A percentile compares a stretch with the other conserved stretches of the same genome.
Evolutionary conservation across 2,888 invertebrate species (phyloP).

Genomic region (Pterostichus madidus): DNA sequence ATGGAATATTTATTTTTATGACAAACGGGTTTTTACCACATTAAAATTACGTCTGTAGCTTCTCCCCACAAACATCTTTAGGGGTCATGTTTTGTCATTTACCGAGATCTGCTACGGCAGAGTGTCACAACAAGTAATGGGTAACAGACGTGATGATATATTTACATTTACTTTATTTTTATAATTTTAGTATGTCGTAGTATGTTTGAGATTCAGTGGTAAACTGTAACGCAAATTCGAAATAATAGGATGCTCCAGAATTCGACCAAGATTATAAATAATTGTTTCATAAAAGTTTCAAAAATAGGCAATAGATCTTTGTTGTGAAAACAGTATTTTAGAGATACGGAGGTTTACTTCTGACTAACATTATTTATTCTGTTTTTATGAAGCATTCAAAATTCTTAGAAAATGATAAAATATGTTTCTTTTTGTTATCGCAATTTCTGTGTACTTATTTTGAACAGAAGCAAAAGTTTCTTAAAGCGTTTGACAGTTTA

Average conservation of each 20-base stretch:
- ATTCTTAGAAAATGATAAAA: conserved; percentile 48
- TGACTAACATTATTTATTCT: conserved; percentile 9
- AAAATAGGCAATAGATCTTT: conserved; percentile 31
- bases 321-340: conserved; percentile 11
- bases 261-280: conserved; percentile 22
- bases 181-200: too few relatives aligned
- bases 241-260: conserved; percentile 6
- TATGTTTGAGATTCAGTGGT: too few relatives aligned
- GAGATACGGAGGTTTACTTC: neutral
- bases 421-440: conserved; percentile 49
- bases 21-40: too few relatives aligned
- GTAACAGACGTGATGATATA: too few relatives aligned
- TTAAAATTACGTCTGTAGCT: too few relatives aligned
- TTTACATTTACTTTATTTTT: too few relatives aligned
- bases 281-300: conserved; percentile 45
- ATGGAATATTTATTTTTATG: too few relatives aligned
- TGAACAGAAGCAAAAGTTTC: conserved; percentile 44
- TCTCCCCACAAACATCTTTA: too few relatives aligned
- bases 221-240: too few relatives aligned
- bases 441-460: conserved; percentile 25
- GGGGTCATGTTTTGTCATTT: too few relatives aligned
- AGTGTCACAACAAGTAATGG: too few relatives aligned
- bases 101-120: too few relatives aligned
- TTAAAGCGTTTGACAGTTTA: conserved; percentile 63
- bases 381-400: conserved; percentile 34